A percentile compares a stretch with the other conserved stretches of the same genome.
phyloP scores from a whole-genome alignment of 2,888 invertebrate species.

The Papilio gigon region DNA sequence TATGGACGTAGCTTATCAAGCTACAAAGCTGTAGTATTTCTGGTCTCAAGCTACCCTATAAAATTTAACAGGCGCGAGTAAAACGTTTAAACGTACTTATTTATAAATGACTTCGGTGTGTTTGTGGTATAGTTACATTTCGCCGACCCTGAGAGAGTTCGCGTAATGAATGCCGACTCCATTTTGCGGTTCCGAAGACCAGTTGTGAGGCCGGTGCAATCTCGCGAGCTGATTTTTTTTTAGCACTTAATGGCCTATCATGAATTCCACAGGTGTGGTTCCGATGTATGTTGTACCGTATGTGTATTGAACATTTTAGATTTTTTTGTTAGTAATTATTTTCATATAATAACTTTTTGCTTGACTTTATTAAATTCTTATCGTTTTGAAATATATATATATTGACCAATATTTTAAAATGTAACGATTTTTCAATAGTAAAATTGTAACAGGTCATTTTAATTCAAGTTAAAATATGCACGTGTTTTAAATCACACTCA shows the following conservation, averaged over 20 bases:
- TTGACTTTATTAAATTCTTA: not conserved
- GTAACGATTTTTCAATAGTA: no score
- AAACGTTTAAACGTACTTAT: slow-evolving; percentile 18
- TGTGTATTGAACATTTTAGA: slow-evolving; percentile 19
- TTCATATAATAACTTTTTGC: not conserved
- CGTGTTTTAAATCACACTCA: no score
- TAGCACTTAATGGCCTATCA: slow-evolving; percentile 28
- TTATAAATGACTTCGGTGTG: slow-evolving; percentile 11
- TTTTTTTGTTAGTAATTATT: slow-evolving; percentile 8
- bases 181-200: slow-evolving; percentile 38
- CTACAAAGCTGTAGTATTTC: not conserved
- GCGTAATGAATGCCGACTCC: slow-evolving; percentile 34
- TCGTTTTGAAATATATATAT: no score
- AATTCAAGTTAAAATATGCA: no score
- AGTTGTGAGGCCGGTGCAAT: slow-evolving; percentile 36
- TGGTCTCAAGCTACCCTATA: not conserved
- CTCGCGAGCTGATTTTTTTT: slow-evolving; percentile 36
- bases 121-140: slow-evolving; percentile 37
- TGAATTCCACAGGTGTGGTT: slow-evolving; percentile 39
- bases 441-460: no score
- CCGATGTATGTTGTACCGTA: not conserved
- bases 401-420: no score
- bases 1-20: no score
- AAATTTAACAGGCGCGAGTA: slow-evolving; percentile 1
- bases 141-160: slow-evolving; percentile 18